Percentiles rank a stretch among this genome's conserved stretches.
Evolutionary conservation across 2,888 invertebrate genomes (phyloP).

Genomic region (Agrotis exclamationis): DNA sequence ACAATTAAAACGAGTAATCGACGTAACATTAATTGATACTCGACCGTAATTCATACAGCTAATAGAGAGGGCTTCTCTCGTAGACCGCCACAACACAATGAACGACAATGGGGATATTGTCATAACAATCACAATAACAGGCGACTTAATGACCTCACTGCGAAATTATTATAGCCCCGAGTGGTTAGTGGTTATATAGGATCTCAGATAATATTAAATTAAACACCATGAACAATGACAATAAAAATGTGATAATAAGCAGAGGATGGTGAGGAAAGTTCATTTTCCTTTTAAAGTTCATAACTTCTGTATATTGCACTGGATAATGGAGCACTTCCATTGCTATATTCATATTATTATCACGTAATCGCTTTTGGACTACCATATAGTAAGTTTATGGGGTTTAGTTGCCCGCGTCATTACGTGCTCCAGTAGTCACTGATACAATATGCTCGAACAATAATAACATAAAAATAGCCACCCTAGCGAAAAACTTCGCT

Average conservation of each 20-base stretch:
- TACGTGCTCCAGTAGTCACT: slow-evolving; percentile 14
- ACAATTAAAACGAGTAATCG: slow-evolving; percentile 14
- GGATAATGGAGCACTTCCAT: slow-evolving; percentile 42
- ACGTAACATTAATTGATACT: slow-evolving; percentile 34
- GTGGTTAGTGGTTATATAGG: slow-evolving; percentile 22
- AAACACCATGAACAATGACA: slow-evolving; percentile 35
- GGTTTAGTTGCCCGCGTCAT: slow-evolving; percentile 13
- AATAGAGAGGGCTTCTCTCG: slow-evolving; percentile 35
- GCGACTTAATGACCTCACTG: slow-evolving; percentile 29
- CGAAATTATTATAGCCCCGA: slow-evolving; percentile 33
- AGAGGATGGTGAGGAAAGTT: slow-evolving; percentile 36
- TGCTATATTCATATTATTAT: slow-evolving; percentile 44
- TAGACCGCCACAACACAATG: slow-evolving; percentile 28
- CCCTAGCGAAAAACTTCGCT: not conserved
- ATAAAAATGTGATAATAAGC: slow-evolving; percentile 46
- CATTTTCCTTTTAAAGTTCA: slow-evolving; percentile 52
- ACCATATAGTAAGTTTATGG: slow-evolving; percentile 33
- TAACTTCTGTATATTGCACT: slow-evolving; percentile 43
- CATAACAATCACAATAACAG: slow-evolving; percentile 50
- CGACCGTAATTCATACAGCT: slow-evolving; percentile 28
- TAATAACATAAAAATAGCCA: not conserved
- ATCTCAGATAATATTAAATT: slow-evolving; percentile 35
- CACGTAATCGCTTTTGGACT: slow-evolving; percentile 32
- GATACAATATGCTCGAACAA: not conserved
- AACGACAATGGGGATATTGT: slow-evolving; percentile 36